Base-by-base conservation (phyloP, 2,888 invertebrate genomes). In the Thumatha senex region DNA sequence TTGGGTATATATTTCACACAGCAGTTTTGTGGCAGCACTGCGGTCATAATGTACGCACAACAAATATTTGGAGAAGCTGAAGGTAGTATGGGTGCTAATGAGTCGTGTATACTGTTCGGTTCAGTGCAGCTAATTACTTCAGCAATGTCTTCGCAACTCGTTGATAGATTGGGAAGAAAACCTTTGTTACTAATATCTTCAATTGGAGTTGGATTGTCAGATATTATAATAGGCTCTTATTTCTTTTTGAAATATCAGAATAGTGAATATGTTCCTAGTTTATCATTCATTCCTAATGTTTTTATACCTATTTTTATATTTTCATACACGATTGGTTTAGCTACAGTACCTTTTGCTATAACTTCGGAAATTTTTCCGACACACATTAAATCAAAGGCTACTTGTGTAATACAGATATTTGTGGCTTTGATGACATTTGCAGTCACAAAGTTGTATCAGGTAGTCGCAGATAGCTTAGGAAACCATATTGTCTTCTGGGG, bases 361-460 rank as follows among this genome's bases (percentile, higher is more conserved):
- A 92, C 93, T 38, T 93, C 93, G 2, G 94, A 94, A 80, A 88
- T 94, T 71, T 93, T 95, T 74, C 93, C 95, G 38, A 85, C 93
- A 2, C 89, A 93, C 62, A 94, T 93, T 15, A 93, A 94, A 68
- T 93, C 94, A 0, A 89, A 93, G 54, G 94, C 95, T 0, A 93
- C 94, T 29, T 93, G 94, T 56, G 86, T 94, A 5, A 93, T 93
- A 46, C 93, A 94, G 50, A 91, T 94, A 70, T 91, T 92, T 59
- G 94, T 93, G 31, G 93, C 94, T 45, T 69, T 92, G 39, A 91
- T 92, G 81, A 93, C 93, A 0, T 94, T 94, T 63, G 83, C 93
- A 12, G 93, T 94, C 2, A 93, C 93, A 0, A 92, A 93, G 58
- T 77, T 93, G 42, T 94, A 92, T 67, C 93, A 93, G 73, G 87